These are phyloP conservation scores for Escarpia spicata DNA, from an alignment of 2,888 invertebrate species.

Conservation along the genomic window DNA sequence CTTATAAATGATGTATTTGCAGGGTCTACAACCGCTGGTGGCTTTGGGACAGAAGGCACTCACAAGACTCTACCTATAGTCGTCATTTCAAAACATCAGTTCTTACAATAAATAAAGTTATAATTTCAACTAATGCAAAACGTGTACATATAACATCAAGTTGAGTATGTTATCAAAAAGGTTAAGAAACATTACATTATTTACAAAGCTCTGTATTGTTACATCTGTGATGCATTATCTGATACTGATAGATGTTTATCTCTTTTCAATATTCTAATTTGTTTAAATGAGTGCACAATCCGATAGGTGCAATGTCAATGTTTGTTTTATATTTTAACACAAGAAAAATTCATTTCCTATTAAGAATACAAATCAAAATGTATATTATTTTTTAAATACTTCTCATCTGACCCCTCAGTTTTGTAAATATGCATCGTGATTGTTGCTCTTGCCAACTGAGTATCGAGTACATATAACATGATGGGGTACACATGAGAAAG, in stretches of 20 bases:
- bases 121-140: background rate
- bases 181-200: background rate
- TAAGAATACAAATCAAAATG: background rate
- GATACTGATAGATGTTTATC: background rate
- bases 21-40: background rate
- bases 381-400: background rate
- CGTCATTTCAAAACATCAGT: background rate
- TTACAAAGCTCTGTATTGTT: background rate
- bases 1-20: slow-evolving; percentile 7
- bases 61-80: background rate
- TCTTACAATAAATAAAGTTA: background rate
- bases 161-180: background rate
- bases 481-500: background rate
- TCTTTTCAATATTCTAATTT: background rate
- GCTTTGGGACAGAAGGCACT: background rate
- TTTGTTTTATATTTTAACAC: slow-evolving; percentile 9
- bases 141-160: background rate
- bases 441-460: background rate
- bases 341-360: background rate
- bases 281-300: background rate
- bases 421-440: background rate
- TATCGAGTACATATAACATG: background rate
- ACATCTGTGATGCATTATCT: background rate
- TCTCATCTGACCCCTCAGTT: background rate
- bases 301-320: background rate